Evolutionary conservation across 2,888 invertebrate genomes (phyloP), one percentile per base, ranked within the genome.

Genomic region (Platynereis dumerilii): DNA sequence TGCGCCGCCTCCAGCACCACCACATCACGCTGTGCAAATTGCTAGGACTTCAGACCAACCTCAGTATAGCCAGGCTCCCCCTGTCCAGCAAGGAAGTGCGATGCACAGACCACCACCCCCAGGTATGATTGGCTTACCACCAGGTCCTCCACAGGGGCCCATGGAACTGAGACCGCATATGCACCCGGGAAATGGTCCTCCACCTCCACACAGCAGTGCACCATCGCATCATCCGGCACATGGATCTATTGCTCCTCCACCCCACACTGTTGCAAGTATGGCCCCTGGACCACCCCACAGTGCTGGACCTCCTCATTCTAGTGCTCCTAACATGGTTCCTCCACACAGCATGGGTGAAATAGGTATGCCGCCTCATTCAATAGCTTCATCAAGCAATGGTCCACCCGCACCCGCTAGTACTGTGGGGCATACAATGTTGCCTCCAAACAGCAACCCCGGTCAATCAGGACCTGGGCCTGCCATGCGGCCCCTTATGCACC

Each of bases 91-190:
- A 48, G 48, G 22, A 20, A 34, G 12, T 34, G 12, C 34, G 12
- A 48, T 48, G 48, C 48, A 48, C 48, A 48, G 48, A 48, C 48
- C 48, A n/a, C 48, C 48, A 20, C 20, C 20, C 3, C 48, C 48
- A 10, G 20, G 48, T 5, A 22, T 20, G 20, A 48, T 48, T 5
- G 20, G 22, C 3, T 10, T n/a, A 10, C 55, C 55, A 20, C 26
- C 26, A 26, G 59, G 59, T 15, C 58, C 58, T 7, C 59, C 59
- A 45, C 26, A 26, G 2, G 17, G 26, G 20, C 59, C 24, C 15
- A 42, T 24, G 17, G 34, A 34, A 12, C 34, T 34, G 7, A 34
- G 34, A 12, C 52, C 52, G 17, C 52, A 52, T 5, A 52, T 52
- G 52, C 24, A 20, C 20, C 52, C n/a, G 3, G 20, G 20, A 20